Evolutionary conservation across 2,113 vertebrate genomes (phyloP), one percentile per base, ranked within the genome.

Genomic region (Protobothrops mucrosquamatus): DNA sequence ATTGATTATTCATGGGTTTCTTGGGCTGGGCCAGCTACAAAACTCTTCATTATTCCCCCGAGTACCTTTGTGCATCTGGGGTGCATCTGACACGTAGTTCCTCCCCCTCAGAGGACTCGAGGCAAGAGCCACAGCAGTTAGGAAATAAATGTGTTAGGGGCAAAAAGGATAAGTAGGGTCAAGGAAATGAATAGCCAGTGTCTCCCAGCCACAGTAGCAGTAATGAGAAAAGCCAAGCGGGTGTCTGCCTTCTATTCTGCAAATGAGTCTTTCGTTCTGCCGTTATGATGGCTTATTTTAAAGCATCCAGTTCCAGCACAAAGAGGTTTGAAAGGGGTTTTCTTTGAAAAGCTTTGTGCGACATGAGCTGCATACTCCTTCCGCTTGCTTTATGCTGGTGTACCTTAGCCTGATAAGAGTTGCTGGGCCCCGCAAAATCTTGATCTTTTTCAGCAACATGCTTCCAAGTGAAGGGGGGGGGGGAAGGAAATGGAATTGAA

Each of bases 1-100:
- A 97, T 95, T 97, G 97, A 97, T 97, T 97, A 97, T 97, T 97
- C 96, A 97, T 95, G 96, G 96, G 90, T 95, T 95, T 97, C 94
- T 95, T 95, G 94, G 96, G 89, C 54, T 95, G 93, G 95, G 22
- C 91, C 94, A 87, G 89, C 94, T 94, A 92, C 46, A 92, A 92
- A 97, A 97, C 94, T 97, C 46, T 95, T 97, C 95, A 97, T 97
- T 97, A 97, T 96, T 97, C 94, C 95, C 94, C 94, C 93, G 92
- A 95, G 81, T 96, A 95, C 95, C 94, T 93, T 86, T 85, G 94
- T 95, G 93, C 94, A 96, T 91, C 59, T 88, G 56, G 74, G 69
- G 93, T 91, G 94, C 91, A 95, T 95, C 93, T 91, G 87, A 93
- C 91, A 93, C 26, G 43, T 85, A 96, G 92, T 91, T 94, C 15